phyloP scores from a whole-genome alignment of 1,140 invertebrate species.

The Probaryconus sp. region DNA sequence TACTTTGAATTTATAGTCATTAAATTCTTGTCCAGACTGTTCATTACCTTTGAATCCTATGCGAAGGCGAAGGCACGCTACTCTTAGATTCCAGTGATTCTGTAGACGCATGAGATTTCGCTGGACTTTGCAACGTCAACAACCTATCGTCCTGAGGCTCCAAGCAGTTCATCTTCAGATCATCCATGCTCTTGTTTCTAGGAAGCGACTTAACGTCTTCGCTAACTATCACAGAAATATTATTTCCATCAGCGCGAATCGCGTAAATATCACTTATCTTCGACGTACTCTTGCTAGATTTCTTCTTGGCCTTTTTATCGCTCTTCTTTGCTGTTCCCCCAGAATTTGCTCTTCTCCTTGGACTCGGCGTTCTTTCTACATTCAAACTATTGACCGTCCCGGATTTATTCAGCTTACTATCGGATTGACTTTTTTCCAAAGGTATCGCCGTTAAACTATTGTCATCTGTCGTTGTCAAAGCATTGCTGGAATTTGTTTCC shows the following conservation, averaged over 20 bases:
- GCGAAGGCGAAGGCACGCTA: constrained; percentile 65
- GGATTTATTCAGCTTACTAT: constrained; percentile 81
- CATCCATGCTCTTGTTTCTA: constrained; percentile 73
- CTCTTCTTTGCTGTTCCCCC: constrained; percentile 70
- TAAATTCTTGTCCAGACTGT: too few species aligned
- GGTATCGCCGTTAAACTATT: constrained; percentile 69
- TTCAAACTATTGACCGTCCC: constrained; percentile 60
- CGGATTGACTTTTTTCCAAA: constrained; percentile 83
- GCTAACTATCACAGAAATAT: constrained; percentile 68
- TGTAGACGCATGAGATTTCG: constrained; percentile 34
- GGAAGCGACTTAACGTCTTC: constrained; percentile 65
- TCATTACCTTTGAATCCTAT: constrained; percentile 73
- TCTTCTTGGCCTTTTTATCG: constrained; percentile 75
- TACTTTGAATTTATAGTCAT: too few species aligned
- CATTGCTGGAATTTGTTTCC: constrained; percentile 32
- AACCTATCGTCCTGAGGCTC: constrained; percentile 44
- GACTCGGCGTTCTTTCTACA: constrained; percentile 69
- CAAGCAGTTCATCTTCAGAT: constrained; percentile 65
- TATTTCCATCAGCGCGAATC: constrained; percentile 60
- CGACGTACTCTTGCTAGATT: constrained; percentile 71
- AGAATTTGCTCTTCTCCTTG: constrained; percentile 74
- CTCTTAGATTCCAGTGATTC: constrained; percentile 63
- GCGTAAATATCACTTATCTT: constrained; percentile 71
- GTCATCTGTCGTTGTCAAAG: constrained; percentile 32
- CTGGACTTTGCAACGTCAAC: constrained; percentile 9